Evolutionary conservation across 2,113 vertebrate species (phyloP).

Genomic region (Actenoides lindsayi): DNA sequence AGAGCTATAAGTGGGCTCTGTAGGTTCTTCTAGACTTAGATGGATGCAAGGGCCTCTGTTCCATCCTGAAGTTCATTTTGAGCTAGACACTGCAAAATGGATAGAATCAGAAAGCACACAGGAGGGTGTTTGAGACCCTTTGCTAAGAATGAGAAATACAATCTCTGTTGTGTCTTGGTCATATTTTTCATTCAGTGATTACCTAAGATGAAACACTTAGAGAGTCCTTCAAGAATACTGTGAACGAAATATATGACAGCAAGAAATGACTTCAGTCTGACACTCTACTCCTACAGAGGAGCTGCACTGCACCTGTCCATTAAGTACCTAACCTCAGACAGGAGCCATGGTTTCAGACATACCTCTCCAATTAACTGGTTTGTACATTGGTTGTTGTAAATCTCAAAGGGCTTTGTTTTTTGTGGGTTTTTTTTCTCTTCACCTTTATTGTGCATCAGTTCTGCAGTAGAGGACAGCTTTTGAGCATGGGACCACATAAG

Average conservation of each 20-base stretch:
- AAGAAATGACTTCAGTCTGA: not conserved
- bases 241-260: not conserved
- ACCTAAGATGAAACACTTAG: not conserved
- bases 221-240: not conserved
- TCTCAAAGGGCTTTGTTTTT: not conserved
- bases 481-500: not conserved
- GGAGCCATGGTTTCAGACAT: not conserved
- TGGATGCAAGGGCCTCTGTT: not conserved
- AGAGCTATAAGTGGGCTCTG: not conserved
- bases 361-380: not conserved
- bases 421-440: not conserved
- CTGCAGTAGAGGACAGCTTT: not conserved
- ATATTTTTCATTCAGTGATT: not conserved
- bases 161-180: not conserved
- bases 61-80: not conserved
- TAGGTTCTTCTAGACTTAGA: not conserved
- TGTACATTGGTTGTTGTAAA: not conserved
- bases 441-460: not conserved
- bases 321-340: not conserved
- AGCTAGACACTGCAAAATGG: not conserved
- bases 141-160: not conserved
- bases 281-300: not conserved
- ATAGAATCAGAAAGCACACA: not conserved
- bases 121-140: not conserved
- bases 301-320: not conserved